phyloP scores from a whole-genome alignment of 2,888 invertebrate species.

The Troides oblongomaculatus region DNA sequence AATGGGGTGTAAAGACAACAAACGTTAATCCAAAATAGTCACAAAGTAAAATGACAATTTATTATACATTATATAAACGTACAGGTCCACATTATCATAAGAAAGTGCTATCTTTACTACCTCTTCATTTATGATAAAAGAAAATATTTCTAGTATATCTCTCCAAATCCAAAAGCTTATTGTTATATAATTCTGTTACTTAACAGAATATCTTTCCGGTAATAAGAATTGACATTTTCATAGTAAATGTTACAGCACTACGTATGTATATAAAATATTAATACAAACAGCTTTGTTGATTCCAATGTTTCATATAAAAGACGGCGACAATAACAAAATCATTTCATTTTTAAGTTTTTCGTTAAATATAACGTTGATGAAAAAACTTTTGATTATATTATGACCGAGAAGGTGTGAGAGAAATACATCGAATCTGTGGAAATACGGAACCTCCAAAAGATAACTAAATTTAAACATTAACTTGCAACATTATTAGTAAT shows the following conservation, averaged over 20 bases:
- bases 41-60: too few species aligned
- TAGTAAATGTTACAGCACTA: constrained; percentile 1
- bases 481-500: not conserved
- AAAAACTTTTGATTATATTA: not conserved
- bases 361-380: not conserved
- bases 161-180: not conserved
- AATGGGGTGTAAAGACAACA: too few species aligned
- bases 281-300: not conserved
- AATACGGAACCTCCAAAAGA: not conserved
- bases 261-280: not conserved
- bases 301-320: not conserved
- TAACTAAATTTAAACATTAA: not conserved
- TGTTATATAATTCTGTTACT: not conserved
- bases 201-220: constrained; percentile 1
- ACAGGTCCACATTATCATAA: too few species aligned
- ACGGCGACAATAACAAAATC: not conserved
- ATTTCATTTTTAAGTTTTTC: not conserved
- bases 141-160: too few species aligned
- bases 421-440: not conserved
- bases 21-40: too few species aligned
- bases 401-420: too few species aligned
- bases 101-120: not conserved
- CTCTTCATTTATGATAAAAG: not conserved
- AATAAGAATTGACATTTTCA: constrained; percentile 1
- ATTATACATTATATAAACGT: too few species aligned